phyloP scores from a whole-genome alignment of 2,113 vertebrate species.

The Nansenia antarctica region DNA sequence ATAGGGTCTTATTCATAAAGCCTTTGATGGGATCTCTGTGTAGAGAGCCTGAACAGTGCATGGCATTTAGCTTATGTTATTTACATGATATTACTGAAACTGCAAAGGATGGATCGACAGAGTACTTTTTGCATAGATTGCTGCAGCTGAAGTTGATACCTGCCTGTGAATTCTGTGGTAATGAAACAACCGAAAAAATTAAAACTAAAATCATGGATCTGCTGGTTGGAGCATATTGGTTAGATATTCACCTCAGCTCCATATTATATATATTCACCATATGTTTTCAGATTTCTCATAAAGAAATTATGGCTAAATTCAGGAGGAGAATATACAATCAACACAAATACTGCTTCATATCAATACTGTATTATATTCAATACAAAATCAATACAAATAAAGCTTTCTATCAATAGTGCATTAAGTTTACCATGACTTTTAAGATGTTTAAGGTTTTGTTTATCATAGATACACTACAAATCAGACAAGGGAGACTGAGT shows the following conservation, averaged over 20 bases:
- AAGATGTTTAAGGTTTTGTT: not conserved
- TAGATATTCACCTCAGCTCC: not conserved
- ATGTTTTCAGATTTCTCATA: conserved; percentile 7
- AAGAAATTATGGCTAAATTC: too few species aligned
- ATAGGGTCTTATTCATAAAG: not conserved
- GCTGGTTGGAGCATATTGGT: not conserved
- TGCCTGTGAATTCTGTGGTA: not conserved
- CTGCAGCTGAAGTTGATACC: not conserved
- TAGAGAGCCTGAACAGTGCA: not conserved
- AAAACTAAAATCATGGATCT: not conserved
- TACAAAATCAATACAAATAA: too few species aligned
- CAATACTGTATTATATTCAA: too few species aligned
- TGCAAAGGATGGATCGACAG: not conserved
- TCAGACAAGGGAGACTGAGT: conserved; percentile 18
- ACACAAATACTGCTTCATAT: too few species aligned
- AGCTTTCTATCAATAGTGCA: too few species aligned
- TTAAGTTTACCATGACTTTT: too few species aligned
- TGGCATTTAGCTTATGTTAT: conserved; percentile 9
- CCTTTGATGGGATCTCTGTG: not conserved
- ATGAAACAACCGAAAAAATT: not conserved
- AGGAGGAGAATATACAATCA: too few species aligned
- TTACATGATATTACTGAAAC: not conserved
- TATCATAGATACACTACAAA: conserved; percentile 14
- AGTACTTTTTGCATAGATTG: not conserved
- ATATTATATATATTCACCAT: too few species aligned